A percentile compares a stretch with the other conserved stretches of the same genome.
Evolutionary conservation across 2,888 invertebrate species (phyloP).

Genomic region (Leptopilina drosophilae): DNA sequence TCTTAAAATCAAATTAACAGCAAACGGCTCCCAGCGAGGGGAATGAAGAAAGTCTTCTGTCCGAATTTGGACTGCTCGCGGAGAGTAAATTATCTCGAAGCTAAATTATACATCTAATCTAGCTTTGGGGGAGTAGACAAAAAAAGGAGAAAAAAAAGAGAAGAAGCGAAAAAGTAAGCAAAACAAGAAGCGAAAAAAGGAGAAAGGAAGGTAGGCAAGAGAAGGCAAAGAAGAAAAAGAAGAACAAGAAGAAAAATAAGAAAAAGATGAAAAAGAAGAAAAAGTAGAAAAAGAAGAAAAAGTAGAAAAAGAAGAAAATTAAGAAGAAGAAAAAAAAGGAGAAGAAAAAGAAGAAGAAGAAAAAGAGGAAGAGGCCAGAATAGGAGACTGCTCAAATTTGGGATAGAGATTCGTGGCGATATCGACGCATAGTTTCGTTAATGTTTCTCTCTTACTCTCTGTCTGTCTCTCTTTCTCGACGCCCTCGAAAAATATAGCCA

Average conservation of each 20-base stretch:
- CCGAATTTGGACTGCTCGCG: constrained; percentile 25
- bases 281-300: neutral
- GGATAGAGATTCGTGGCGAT: constrained; percentile 12
- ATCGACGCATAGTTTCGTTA: constrained; percentile 34
- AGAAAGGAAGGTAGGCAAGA: constrained; percentile 8
- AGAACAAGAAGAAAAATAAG: no score
- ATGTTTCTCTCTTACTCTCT: neutral
- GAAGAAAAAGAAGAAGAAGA: neutral
- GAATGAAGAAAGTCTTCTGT: neutral
- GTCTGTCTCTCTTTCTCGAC: neutral
- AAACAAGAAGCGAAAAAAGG: neutral
- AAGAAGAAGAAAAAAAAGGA: neutral
- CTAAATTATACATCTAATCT: neutral
- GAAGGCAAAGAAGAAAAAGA: neutral
- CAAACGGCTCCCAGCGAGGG: no score
- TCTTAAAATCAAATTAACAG: no score
- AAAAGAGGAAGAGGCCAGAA: constrained; percentile 26
- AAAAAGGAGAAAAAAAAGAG: constrained; percentile 5
- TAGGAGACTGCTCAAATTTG: constrained; percentile 24
- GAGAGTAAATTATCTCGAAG: neutral
- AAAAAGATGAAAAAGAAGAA: neutral
- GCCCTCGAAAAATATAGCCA: constrained; percentile 20
- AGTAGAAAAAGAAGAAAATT: neutral
- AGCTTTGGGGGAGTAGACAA: constrained; percentile 30
- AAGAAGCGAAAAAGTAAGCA: neutral